Evolutionary conservation across 2,888 invertebrate genomes (phyloP).

Genomic region (Parasteatoda lunata): DNA sequence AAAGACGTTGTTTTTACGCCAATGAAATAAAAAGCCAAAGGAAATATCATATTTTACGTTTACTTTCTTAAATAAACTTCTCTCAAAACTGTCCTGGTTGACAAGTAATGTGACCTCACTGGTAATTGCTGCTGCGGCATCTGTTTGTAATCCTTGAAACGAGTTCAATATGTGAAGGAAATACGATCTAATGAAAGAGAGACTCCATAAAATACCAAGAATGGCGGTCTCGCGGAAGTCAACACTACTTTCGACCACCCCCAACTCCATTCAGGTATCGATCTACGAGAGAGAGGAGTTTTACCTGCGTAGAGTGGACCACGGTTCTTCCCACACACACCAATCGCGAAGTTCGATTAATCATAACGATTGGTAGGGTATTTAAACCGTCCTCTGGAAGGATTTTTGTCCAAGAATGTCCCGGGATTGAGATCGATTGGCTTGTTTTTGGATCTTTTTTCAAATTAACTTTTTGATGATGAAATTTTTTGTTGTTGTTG

Average conservation of each 20-base stretch:
- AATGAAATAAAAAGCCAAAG: too few relatives aligned
- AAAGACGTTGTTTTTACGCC: too few relatives aligned
- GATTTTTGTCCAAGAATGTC: neutral
- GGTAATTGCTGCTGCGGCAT: neutral
- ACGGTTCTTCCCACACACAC: neutral
- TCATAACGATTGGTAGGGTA: slow-evolving; percentile 32
- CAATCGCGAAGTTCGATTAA: slow-evolving; percentile 48
- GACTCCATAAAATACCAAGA: too few relatives aligned
- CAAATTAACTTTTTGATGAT: neutral
- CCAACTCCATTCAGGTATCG: neutral
- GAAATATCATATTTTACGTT: too few relatives aligned
- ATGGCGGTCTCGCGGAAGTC: neutral
- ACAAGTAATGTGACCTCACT: too few relatives aligned
- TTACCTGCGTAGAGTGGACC: neutral
- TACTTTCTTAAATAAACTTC: too few relatives aligned
- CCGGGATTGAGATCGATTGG: slow-evolving; percentile 7
- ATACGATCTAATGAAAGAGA: too few relatives aligned
- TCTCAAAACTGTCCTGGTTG: too few relatives aligned
- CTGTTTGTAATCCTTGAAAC: neutral
- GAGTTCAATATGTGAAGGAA: too few relatives aligned
- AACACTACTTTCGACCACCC: neutral
- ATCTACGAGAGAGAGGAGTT: neutral
- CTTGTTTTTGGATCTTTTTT: neutral
- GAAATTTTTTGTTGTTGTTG: neutral
- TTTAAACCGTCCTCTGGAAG: slow-evolving; percentile 12